Percentiles rank a stretch among this genome's conserved stretches.
Conservation (phyloP, 2,797 vertebrate genomes). For the Rhadinocentrus ornatus region DNA sequence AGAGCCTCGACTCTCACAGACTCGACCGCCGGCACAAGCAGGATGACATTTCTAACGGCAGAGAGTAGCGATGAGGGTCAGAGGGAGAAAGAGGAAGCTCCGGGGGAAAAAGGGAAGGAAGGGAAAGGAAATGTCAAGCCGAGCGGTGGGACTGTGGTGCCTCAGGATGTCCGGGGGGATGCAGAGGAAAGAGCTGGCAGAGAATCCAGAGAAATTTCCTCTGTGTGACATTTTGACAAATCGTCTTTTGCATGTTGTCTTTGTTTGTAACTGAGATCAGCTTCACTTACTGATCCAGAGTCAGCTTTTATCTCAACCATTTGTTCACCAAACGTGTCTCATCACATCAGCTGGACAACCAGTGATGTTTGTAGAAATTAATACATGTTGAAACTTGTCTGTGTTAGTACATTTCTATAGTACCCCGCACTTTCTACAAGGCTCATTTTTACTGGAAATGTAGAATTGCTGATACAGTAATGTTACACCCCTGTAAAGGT, state of each 20-base stretch:
- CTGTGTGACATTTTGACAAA: conserved; percentile 9
- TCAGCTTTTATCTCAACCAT: no score
- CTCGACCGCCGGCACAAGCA: conserved; percentile 7
- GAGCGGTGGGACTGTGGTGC: conserved; percentile 5
- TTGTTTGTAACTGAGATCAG: background rate
- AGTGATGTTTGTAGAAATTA: no score
- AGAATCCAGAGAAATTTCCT: conserved; percentile 8
- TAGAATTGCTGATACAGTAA: no score
- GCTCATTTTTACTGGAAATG: no score
- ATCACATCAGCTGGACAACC: no score
- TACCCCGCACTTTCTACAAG: no score
- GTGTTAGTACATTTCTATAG: no score
- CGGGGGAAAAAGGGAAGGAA: conserved; percentile 1
- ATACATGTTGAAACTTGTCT: no score
- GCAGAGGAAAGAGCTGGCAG: conserved; percentile 3
- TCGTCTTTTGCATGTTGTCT: conserved; percentile 2
- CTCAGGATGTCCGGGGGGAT: conserved; percentile 11
- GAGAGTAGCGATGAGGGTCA: conserved; percentile 42
- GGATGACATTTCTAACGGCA: conserved; percentile 59
- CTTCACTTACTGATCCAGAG: background rate
- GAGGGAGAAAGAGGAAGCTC: conserved; percentile 27
- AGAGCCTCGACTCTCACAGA: conserved; percentile 29
- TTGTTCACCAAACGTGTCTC: no score
- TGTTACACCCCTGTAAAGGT: no score
- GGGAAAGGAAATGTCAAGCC: conserved; percentile 49